Base-by-base conservation (phyloP, 2,113 vertebrate species). In the Cottus gobio region DNA sequence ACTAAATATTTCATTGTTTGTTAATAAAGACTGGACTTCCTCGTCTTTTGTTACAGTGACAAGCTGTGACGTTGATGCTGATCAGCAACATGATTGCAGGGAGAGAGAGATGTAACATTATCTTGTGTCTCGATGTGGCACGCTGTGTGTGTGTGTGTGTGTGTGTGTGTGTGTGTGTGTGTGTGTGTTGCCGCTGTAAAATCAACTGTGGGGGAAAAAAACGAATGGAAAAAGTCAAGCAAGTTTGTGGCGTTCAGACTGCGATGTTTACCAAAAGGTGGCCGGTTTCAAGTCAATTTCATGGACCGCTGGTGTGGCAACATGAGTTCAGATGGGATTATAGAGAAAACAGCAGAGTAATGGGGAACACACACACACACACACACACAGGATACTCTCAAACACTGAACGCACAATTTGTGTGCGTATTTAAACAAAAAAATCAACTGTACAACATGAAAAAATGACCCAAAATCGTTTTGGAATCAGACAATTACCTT, bases 281-380 rank as follows among this genome's bases (percentile, higher is more conserved):
- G 65, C 36, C 0, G 34, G 80, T 89, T 88, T 67, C 26, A 39
- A 84, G 70, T 77, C 90, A 91, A 93, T 93, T 94, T 94, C 91
- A 91, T 81, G 90, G 79, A 66, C 86, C 85, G 79, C 69, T 93
- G 87, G 78, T 81, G 81, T 86, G 84, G 75, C 75, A 83, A 80
- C 44, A 31, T 52, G 73, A 76, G 72, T 85, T 67, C 50, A 86
- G 48, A 72, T 75, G 57, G 74, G 44, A 83, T 83, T 85, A 52
- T 0, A 26, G 76, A 86, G 77, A 75, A 82, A 83, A 73, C 34
- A 58, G 65, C 52, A 65, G 46, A 85, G 89, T 79, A 75, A 77
- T 66, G 22, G 60, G 2, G 46, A 84, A 81, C 57, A 73, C 10
- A 76, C 37, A 76, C 52, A 73, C 10, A 75, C 37, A 76, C 58